phyloP scores from a whole-genome alignment of 2,113 vertebrate species.

The Myotis lucifugus region DNA sequence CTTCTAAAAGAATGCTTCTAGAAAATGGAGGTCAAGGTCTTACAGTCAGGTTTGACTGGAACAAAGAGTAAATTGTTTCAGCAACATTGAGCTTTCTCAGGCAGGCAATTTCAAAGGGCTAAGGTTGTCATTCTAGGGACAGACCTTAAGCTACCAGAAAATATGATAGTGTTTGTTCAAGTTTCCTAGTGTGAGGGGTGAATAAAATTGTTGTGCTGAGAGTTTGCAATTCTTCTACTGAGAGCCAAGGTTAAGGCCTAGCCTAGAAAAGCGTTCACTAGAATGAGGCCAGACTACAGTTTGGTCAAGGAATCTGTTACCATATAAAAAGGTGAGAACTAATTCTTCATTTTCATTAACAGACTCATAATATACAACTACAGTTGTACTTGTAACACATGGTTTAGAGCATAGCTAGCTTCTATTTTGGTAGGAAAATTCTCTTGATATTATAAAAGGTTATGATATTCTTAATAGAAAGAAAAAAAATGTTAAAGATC shows the following conservation, averaged over 20 bases:
- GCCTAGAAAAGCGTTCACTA: not conserved
- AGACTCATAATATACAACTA: not conserved
- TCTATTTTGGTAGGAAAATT: not conserved
- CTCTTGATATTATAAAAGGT: not conserved
- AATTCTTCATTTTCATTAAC: conserved; percentile 21
- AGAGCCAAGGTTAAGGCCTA: not conserved
- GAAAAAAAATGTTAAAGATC: not conserved
- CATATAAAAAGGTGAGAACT: not conserved
- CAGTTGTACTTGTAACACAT: not conserved
- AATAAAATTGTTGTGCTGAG: not conserved
- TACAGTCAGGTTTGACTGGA: not conserved
- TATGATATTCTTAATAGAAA: not conserved
- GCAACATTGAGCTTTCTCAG: not conserved
- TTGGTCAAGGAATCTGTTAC: not conserved
- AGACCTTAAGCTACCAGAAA: not conserved
- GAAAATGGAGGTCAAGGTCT: not conserved
- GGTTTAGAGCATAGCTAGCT: not conserved
- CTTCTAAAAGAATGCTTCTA: not conserved
- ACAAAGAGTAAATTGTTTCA: not conserved
- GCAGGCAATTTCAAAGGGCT: not conserved
- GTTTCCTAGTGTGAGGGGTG: not conserved
- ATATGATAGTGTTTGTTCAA: not conserved
- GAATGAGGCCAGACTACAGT: not conserved
- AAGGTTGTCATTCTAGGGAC: not conserved
- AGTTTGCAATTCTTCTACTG: not conserved